These are phyloP conservation scores for Trinorchestia longiramus DNA, from an alignment of 1,140 invertebrate species.

Conservation along the genomic window DNA sequence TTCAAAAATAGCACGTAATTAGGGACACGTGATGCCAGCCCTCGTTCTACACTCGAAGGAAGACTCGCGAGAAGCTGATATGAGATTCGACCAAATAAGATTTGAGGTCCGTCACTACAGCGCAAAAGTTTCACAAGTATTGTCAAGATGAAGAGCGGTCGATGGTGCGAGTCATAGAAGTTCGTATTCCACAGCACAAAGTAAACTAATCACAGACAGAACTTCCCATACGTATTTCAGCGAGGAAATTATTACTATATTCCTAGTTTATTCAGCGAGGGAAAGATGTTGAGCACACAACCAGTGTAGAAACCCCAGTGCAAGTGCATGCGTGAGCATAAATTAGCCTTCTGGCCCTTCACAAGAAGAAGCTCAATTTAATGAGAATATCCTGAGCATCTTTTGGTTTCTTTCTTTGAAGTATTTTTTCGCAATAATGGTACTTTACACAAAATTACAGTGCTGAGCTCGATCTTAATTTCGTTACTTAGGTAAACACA, in stretches of 20 bases:
- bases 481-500: neutral
- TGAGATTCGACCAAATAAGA: neutral
- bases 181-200: neutral
- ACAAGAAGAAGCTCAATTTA: neutral
- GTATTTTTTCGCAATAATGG: neutral
- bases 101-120: neutral
- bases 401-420: neutral
- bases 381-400: neutral
- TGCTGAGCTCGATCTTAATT: neutral
- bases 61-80: neutral
- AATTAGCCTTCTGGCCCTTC: neutral
- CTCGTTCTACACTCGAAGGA: neutral
- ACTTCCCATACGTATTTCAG: no score
- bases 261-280: no score
- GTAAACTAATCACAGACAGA: neutral
- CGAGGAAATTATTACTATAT: no score
- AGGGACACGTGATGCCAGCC: neutral
- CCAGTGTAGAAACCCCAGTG: no score
- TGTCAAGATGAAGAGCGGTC: neutral
- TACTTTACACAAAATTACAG: neutral
- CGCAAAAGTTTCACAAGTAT: neutral
- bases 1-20: neutral
- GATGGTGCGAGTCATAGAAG: neutral
- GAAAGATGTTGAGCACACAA: no score
- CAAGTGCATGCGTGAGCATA: no score